Percentiles rank a stretch among this genome's conserved stretches.
These are phyloP conservation scores for Ptiloglossa arizonensis DNA, from an alignment of 1,140 invertebrate species.

Conservation along the genomic window DNA sequence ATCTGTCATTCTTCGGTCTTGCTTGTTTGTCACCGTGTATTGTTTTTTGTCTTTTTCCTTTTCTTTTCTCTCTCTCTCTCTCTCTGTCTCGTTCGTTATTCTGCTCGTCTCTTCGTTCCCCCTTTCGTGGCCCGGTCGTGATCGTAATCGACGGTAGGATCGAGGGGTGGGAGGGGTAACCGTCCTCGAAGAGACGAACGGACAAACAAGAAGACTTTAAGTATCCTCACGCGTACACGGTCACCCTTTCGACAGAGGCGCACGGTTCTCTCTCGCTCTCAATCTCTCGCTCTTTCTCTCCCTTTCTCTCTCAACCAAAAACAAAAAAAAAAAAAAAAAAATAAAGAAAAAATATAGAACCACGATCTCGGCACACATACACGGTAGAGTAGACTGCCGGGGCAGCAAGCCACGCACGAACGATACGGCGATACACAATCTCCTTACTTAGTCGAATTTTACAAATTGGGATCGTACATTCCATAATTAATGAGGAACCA, in stretches of 20 bases:
- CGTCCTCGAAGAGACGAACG: slow-evolving; percentile 1
- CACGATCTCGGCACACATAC: slow-evolving; percentile 61
- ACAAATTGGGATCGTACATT: slow-evolving; percentile 76
- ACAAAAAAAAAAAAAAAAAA: too few relatives aligned
- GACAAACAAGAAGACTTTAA: slow-evolving; percentile 44
- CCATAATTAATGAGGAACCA: slow-evolving; percentile 79
- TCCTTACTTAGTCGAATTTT: slow-evolving; percentile 76
- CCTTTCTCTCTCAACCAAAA: too few relatives aligned
- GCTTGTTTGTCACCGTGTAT: slow-evolving; percentile 22
- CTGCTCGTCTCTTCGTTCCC: slow-evolving; percentile 30
- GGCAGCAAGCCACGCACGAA: slow-evolving; percentile 74
- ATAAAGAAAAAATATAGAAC: too few relatives aligned
- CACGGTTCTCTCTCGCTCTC: slow-evolving; percentile 51
- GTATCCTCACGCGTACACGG: slow-evolving; percentile 51
- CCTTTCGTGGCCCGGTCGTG: not conserved
- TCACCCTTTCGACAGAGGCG: slow-evolving; percentile 37
- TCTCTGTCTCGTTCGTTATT: not conserved
- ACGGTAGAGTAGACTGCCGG: slow-evolving; percentile 72
- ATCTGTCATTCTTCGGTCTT: slow-evolving; percentile 44
- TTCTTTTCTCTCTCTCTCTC: too few relatives aligned
- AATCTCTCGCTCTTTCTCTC: too few relatives aligned
- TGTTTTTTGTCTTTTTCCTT: slow-evolving; percentile 22
- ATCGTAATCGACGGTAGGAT: not conserved
- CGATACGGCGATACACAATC: slow-evolving; percentile 67
- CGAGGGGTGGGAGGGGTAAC: too few relatives aligned